Evolutionary conservation across 1,140 invertebrate genomes (phyloP).

Genomic region (Hypothenemus hampei): DNA sequence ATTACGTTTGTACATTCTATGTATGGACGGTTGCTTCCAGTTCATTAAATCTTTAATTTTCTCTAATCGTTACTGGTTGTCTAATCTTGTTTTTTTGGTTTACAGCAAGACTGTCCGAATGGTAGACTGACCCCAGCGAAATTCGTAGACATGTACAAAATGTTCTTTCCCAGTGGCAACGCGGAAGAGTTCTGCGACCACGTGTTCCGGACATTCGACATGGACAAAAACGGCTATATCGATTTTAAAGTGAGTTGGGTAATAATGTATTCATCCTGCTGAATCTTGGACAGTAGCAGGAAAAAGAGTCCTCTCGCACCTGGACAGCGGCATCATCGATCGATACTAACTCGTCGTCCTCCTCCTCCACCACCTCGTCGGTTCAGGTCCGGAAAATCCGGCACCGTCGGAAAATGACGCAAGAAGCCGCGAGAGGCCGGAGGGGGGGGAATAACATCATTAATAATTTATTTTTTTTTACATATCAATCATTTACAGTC

Average conservation of each 20-base stretch:
- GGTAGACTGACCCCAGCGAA: slow-evolving; percentile 94
- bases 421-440: neutral
- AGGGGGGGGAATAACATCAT: slow-evolving; percentile 11
- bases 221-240: slow-evolving; percentile 98
- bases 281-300: too few relatives aligned
- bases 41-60: neutral
- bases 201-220: slow-evolving; percentile 98
- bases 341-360: neutral
- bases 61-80: neutral
- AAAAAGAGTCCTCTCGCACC: too few relatives aligned
- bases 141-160: slow-evolving; percentile 99
- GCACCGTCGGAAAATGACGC: neutral
- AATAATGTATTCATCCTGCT: too few relatives aligned
- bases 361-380: neutral
- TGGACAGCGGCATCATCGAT: too few relatives aligned
- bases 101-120: slow-evolving; percentile 99
- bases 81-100: slow-evolving; percentile 35
- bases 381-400: neutral
- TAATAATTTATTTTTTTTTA: slow-evolving; percentile 18
- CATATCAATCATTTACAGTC: neutral
- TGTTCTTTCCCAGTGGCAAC: slow-evolving; percentile 97
- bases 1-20: too few relatives aligned
- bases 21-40: too few relatives aligned
- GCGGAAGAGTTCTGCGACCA: slow-evolving; percentile 99
- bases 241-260: slow-evolving; percentile 83